Evolutionary conservation across 1,140 invertebrate species (phyloP), one percentile per base, ranked within the genome.

Genomic region (Drosophila lini): DNA sequence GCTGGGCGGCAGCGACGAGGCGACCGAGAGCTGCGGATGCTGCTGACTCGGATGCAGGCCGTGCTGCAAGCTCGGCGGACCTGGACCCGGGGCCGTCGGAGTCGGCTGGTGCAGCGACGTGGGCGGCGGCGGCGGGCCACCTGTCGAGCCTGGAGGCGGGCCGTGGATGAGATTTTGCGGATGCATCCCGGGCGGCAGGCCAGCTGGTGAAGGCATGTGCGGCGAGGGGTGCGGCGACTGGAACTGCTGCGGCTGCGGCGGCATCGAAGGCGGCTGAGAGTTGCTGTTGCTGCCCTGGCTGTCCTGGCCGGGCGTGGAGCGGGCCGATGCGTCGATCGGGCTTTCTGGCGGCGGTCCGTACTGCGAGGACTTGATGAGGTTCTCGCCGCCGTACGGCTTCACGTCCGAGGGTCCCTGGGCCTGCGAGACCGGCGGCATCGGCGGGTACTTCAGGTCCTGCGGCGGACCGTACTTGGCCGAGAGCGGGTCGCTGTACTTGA

Each of bases 161-260:
- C 82, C 82, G 15, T 88, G 83, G 13, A 95, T 95, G 56, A 95
- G 92, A 91, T 95, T 95, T 92, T 94, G 95, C 48, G 94, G 94
- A 92, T 95, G 42, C 93, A 94, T 80, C 9, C 91, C 91, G 7
- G 93, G 92, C 9, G 92, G 92, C 16, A 85, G 61, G 11, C 78
- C 85, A 16, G 82, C 91, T 38, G 91, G 85, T 11, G 91, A 91
- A 65, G 89, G 91, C 79, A 91, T 83, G 44, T 92, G 88, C 53
- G 90, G 85, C 65, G 91, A 92, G 44, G 90, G 89, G 84, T 91
- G 91, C 63, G 86, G 91, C 41, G 89, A 92, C 67, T 91, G 90
- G 68, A 91, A 91, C 79, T 90, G 85, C 61, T 90, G 84, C 36
- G 81, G 69, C 56, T 83, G 79, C 5, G 92, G 85, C 32, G 89